Evolutionary conservation across 2,888 invertebrate species (phyloP).

Genomic region (Hypomecis atomaria): DNA sequence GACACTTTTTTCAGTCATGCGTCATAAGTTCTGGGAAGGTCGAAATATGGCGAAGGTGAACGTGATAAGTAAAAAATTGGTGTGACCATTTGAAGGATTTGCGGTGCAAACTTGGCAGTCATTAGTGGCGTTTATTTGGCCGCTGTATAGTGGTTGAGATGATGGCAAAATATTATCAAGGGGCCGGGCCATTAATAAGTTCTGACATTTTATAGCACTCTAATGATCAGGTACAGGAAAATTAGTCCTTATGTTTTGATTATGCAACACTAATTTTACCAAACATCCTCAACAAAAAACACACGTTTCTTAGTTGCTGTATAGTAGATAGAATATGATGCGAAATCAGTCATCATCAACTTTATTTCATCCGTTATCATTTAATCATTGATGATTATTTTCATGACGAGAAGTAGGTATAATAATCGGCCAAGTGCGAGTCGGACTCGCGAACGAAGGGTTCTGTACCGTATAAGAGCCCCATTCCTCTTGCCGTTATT

Average conservation of each 20-base stretch:
- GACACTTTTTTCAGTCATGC: slow-evolving; percentile 57
- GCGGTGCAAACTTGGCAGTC: slow-evolving; percentile 63
- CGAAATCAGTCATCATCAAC: too few relatives aligned
- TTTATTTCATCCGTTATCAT: too few relatives aligned
- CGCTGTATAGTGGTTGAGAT: slow-evolving; percentile 37
- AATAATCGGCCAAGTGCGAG: too few relatives aligned
- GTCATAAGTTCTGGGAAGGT: slow-evolving; percentile 74
- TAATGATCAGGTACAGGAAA: slow-evolving; percentile 20
- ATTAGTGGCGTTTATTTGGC: slow-evolving; percentile 66
- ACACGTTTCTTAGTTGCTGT: too few relatives aligned
- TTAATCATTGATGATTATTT: too few relatives aligned
- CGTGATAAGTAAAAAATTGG: slow-evolving; percentile 58
- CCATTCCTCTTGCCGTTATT: too few relatives aligned
- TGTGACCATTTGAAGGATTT: slow-evolving; percentile 62
- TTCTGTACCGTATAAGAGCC: too few relatives aligned
- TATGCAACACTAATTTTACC: not conserved
- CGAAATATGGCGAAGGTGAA: slow-evolving; percentile 66
- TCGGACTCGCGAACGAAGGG: too few relatives aligned
- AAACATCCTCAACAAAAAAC: too few relatives aligned
- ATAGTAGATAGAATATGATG: too few relatives aligned
- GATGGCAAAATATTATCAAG: slow-evolving; percentile 56
- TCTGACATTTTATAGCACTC: slow-evolving; percentile 39
- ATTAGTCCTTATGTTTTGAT: not conserved
- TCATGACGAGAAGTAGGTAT: too few relatives aligned
- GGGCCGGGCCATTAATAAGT: slow-evolving; percentile 56